Conservation (phyloP, 2,888 invertebrate species). For the Diabrotica balteata region DNA sequence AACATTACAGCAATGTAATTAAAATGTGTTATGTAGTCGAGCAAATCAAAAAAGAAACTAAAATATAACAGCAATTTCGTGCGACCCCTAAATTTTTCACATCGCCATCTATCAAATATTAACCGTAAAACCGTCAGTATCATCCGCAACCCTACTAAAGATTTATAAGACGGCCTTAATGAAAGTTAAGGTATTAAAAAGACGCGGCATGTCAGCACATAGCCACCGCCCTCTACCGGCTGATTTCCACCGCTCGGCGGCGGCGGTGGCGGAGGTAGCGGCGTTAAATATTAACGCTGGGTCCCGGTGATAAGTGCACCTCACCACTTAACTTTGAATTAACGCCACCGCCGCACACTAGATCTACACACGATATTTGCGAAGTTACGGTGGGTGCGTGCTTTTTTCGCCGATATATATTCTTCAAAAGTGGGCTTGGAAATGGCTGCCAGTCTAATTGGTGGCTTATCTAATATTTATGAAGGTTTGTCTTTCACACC, state of each 20-base stretch:
- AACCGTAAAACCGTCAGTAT: background rate
- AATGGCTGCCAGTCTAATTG: slow-evolving; percentile 40
- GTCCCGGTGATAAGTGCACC: slow-evolving; percentile 57
- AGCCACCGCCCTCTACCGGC: slow-evolving; percentile 41
- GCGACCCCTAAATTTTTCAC: background rate
- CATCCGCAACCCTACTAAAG: slow-evolving; percentile 55
- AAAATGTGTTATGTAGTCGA: too few relatives aligned
- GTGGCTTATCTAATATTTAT: slow-evolving; percentile 42
- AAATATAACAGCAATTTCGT: background rate
- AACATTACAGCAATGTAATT: too few relatives aligned
- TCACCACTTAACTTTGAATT: slow-evolving; percentile 56
- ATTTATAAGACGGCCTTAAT: slow-evolving; percentile 60
- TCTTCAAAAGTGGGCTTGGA: slow-evolving; percentile 37
- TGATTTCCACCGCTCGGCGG: slow-evolving; percentile 46
- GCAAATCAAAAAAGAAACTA: too few relatives aligned
- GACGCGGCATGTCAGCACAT: slow-evolving; percentile 52
- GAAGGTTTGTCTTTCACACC: slow-evolving; percentile 24
- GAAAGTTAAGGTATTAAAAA: slow-evolving; percentile 60
- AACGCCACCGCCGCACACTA: slow-evolving; percentile 48
- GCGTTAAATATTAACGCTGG: slow-evolving; percentile 59
- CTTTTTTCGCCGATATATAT: slow-evolving; percentile 50
- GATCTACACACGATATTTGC: slow-evolving; percentile 52
- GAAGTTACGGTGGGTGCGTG: slow-evolving; percentile 55
- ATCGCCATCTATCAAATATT: background rate
- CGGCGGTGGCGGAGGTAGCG: too few relatives aligned